Evolutionary conservation across 2,113 vertebrate genomes (phyloP).

Genomic region (Chionodraco myersi): DNA sequence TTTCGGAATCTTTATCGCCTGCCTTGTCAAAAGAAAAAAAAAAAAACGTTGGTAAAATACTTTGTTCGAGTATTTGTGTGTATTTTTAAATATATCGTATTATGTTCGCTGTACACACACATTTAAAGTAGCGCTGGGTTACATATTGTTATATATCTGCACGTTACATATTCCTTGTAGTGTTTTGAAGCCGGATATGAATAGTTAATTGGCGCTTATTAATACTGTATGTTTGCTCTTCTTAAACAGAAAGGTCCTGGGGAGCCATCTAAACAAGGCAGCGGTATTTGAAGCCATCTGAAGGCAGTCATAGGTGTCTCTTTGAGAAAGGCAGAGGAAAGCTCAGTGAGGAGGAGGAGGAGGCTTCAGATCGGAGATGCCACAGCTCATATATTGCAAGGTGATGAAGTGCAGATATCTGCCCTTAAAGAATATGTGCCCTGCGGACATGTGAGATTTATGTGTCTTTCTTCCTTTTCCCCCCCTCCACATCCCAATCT

Average conservation of each 20-base stretch:
- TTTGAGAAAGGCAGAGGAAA: conserved; percentile 38
- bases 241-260: conserved; percentile 45
- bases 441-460: conserved; percentile 75
- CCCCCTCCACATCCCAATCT: conserved; percentile 30
- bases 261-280: conserved; percentile 66
- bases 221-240: conserved; percentile 71
- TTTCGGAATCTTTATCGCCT: neutral
- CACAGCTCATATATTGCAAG: conserved; percentile 74
- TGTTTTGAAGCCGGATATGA: conserved; percentile 54
- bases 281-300: conserved; percentile 56
- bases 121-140: conserved; percentile 31
- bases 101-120: neutral
- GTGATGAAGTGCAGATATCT: conserved; percentile 78
- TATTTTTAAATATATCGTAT: neutral
- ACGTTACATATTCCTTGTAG: conserved; percentile 28
- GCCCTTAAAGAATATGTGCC: conserved; percentile 80
- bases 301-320: conserved; percentile 48
- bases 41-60: conserved; percentile 11
- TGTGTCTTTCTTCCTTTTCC: conserved; percentile 58
- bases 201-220: conserved; percentile 66
- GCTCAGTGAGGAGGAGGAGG: conserved; percentile 28
- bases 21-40: conserved; percentile 11
- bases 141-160: conserved; percentile 3
- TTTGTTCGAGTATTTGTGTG: neutral
- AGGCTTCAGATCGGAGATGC: conserved; percentile 62